Evolutionary conservation across 1,140 invertebrate species (phyloP), one percentile per base, ranked within the genome.

Genomic region (Sminthurinus signatus): DNA sequence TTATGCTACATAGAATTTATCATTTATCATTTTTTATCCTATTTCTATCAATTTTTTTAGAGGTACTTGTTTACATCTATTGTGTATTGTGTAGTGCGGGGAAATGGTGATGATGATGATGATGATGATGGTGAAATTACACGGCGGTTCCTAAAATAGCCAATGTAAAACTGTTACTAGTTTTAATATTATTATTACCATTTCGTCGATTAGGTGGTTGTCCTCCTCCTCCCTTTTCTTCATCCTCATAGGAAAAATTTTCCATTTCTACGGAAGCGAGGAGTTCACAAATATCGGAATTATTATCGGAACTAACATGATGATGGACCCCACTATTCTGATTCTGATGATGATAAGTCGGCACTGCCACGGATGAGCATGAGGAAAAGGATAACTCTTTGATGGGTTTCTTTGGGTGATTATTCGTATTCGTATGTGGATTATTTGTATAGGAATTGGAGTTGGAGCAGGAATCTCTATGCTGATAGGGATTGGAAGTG

Each of bases 131-230:
- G n/a, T n/a, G n/a, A n/a, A n/a, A 46, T 43, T 69, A 69, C 21
- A 69, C 67, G 15, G 67, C 62, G n/a, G 67, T 69, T 19, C 67
- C 67, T 43, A 68, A 57, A 39, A 60, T 52, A 50, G 57, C 54
- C 39, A 64, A 28, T 17, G 58, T 32, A 42, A 50, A 36, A 48
- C 57, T 56, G 17, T 52, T 48, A 51, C 50, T 46, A 48, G 55
- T 46, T 19, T 69, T 62, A n/a, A 69, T 62, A 59, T 69, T 69
- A 54, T 69, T 69, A 62, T 69, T 69, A 48, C 67, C 67, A 62
- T 69, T 69, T 61, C 67, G 50, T 31, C 63, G 17, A 52, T 61
- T 43, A 27, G 54, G 29, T 31, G 31, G 52, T 48, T 29, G 29
- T 59, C 60, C 42, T 25, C 44, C 50, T 36, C 43, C 39, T 25